A percentile compares a stretch with the other conserved stretches of the same genome.
Conservation (phyloP, 2,797 vertebrate genomes). For the Poeciliopsis gracilis region DNA sequence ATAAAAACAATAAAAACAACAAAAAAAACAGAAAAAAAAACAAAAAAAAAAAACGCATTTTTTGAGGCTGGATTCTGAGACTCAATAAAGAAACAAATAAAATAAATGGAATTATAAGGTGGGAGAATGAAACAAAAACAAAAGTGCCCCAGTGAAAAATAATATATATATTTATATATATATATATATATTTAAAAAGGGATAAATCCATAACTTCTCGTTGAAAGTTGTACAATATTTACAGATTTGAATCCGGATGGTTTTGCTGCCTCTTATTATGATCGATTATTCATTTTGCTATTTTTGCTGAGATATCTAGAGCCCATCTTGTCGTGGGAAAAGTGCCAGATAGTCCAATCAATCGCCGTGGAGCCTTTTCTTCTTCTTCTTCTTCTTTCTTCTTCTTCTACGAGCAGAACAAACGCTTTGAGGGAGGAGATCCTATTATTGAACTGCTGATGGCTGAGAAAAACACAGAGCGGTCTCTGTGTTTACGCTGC, state of each 20-base stretch:
- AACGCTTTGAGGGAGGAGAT: conserved; percentile 40
- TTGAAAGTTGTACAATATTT: conserved; percentile 82
- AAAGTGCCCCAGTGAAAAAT: conserved; percentile 81
- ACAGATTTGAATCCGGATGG: conserved; percentile 77
- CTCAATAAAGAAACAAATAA: background rate
- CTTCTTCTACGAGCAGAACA: conserved; percentile 58
- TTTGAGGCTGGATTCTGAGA: conserved; percentile 55
- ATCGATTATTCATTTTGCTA: too few species aligned
- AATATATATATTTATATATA: background rate
- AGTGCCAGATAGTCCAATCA: conserved; percentile 75
- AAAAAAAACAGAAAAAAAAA: too few species aligned
- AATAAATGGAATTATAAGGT: too few species aligned
- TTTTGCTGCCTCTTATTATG: conserved; percentile 48
- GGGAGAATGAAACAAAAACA: conserved; percentile 64
- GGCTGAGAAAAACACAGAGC: conserved; percentile 4
- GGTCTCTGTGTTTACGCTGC: conserved; percentile 40
- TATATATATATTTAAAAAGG: conserved; percentile 8
- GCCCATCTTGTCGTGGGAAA: conserved; percentile 65
- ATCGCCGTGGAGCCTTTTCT: conserved; percentile 59
- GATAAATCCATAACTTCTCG: conserved; percentile 74
- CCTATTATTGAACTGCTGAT: conserved; percentile 36
- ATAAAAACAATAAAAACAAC: background rate
- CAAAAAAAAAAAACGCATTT: conserved; percentile 5
- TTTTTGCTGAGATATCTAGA: conserved; percentile 50
- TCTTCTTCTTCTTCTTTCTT: background rate